Percentiles rank a stretch among this genome's conserved stretches.
phyloP scores from a whole-genome alignment of 2,888 invertebrate species.

The Apodemia hepburni region DNA sequence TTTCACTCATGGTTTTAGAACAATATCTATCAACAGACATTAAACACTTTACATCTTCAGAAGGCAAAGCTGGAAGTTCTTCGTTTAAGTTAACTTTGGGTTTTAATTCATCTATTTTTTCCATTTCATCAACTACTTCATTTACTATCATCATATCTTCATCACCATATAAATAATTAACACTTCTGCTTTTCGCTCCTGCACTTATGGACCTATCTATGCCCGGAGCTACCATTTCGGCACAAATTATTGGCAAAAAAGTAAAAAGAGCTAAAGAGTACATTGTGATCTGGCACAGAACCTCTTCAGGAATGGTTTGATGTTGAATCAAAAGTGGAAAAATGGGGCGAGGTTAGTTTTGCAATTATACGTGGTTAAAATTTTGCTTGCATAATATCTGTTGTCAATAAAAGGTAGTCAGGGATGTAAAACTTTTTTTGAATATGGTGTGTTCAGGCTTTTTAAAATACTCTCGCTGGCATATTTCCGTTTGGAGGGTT shows the following conservation, averaged over 20 bases:
- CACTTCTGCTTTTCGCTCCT: constrained; percentile 49
- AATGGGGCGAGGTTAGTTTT: constrained; percentile 38
- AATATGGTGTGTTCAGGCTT: too few species aligned
- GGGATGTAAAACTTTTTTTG: constrained; percentile 36
- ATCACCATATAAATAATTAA: constrained; percentile 55
- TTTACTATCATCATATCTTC: constrained; percentile 55
- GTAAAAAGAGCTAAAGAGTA: constrained; percentile 33
- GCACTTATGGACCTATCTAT: constrained; percentile 47
- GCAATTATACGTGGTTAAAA: constrained; percentile 48
- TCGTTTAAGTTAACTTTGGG: constrained; percentile 43
- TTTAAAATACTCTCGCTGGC: too few species aligned
- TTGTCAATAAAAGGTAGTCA: constrained; percentile 40
- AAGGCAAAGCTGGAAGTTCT: constrained; percentile 46
- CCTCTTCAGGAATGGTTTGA: constrained; percentile 17
- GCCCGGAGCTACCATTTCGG: constrained; percentile 41
- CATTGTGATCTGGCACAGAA: constrained; percentile 39
- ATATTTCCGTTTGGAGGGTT: too few species aligned
- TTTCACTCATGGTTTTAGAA: constrained; percentile 53
- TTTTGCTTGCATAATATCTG: constrained; percentile 2
- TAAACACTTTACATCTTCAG: constrained; percentile 64
- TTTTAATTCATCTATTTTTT: constrained; percentile 44
- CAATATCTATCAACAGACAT: constrained; percentile 67
- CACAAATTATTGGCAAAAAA: constrained; percentile 22
- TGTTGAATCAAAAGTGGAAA: constrained; percentile 29
- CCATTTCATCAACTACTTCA: constrained; percentile 49